Conservation (phyloP, 2,113 vertebrate species). For the Brachyistius frenatus region DNA sequence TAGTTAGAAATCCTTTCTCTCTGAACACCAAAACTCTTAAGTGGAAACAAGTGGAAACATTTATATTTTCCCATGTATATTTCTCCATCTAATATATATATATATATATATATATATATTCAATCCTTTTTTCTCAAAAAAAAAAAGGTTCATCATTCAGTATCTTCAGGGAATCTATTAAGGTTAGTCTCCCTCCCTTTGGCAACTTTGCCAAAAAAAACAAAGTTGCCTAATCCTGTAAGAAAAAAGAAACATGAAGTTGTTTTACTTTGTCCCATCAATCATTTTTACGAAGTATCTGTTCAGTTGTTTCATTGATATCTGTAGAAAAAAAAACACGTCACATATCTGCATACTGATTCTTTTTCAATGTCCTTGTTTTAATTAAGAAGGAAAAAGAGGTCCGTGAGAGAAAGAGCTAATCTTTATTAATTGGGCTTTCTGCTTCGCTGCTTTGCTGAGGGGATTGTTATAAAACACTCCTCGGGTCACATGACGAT, state of each 20-base stretch:
- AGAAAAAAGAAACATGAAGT: background rate
- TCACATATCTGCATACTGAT: conserved; percentile 38
- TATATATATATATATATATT: background rate
- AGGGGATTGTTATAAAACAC: conserved; percentile 70
- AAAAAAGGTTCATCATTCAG: background rate
- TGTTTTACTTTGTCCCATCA: conserved; percentile 10
- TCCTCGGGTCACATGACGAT: conserved; percentile 56
- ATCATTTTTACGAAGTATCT: conserved; percentile 4
- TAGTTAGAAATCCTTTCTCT: conserved; percentile 18
- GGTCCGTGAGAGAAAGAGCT: conserved; percentile 48
- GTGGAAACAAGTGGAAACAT: background rate
- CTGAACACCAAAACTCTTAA: background rate
- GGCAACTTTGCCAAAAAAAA: background rate
- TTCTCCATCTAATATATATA: background rate
- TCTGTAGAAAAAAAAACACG: background rate
- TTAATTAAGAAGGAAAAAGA: conserved; percentile 76
- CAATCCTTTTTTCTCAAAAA: no score
- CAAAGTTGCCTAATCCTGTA: background rate
- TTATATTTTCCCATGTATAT: background rate
- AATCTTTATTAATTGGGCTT: conserved; percentile 81
- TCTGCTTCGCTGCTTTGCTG: conserved; percentile 66
- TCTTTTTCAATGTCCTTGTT: conserved; percentile 66
- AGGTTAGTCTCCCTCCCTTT: background rate
- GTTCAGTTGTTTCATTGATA: background rate
- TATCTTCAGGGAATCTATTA: background rate